Percentiles rank a stretch among this genome's conserved stretches.
Conservation (phyloP, 1,140 invertebrate genomes). For the Megalopta genalis region DNA sequence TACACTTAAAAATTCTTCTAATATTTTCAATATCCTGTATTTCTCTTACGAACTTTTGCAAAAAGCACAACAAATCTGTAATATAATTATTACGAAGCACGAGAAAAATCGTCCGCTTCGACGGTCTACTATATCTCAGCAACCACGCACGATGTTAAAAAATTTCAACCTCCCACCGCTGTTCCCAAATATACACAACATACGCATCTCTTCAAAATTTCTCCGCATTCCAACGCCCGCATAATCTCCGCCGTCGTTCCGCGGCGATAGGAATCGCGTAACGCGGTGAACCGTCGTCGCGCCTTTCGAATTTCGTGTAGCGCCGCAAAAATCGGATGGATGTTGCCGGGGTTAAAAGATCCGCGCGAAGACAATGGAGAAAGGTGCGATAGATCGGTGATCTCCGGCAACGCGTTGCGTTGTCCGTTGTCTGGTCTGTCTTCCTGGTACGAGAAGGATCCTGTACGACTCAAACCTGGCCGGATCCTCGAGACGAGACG, state of each 20-base stretch:
- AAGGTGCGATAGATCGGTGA: constrained; percentile 36
- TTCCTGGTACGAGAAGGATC: constrained; percentile 21
- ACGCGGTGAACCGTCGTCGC: neutral
- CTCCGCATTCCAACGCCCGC: neutral
- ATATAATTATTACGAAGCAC: no score
- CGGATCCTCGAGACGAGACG: constrained; percentile 8
- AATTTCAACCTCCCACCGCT: no score
- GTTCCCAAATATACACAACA: no score
- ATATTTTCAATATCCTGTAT: no score
- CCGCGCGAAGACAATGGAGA: constrained; percentile 40
- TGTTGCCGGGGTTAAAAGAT: constrained; percentile 28
- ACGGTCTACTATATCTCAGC: no score
- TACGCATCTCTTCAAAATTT: no score
- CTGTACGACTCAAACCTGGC: neutral
- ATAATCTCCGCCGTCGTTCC: neutral
- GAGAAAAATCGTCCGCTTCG: no score
- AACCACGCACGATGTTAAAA: no score
- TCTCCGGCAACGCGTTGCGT: constrained; percentile 37
- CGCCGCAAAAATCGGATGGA: constrained; percentile 13
- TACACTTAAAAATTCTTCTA: no score
- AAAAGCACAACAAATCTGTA: no score
- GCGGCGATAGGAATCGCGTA: neutral
- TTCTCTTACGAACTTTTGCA: no score
- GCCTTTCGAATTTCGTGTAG: neutral
- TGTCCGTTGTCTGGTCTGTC: constrained; percentile 9